Evolutionary conservation across 92 coral and sea anemone genomes (phyloP).

Genomic region (Paramuricea clavata): DNA sequence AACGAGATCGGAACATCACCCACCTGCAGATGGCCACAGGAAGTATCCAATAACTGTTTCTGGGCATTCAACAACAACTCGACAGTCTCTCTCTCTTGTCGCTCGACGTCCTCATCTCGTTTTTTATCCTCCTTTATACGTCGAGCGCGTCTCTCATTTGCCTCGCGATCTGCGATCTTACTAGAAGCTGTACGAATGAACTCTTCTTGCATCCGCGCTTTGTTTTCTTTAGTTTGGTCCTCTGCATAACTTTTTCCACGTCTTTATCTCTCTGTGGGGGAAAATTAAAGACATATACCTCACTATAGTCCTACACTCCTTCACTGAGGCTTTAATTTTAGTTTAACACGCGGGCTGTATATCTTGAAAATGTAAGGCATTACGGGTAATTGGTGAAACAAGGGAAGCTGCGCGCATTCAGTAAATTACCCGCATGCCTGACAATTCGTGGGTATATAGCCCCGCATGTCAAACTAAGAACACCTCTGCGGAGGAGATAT

Average conservation of each 20-base stretch:
- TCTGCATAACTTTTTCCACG: conserved; percentile 65
- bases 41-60: conserved; percentile 80
- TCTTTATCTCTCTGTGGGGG: conserved; percentile 72
- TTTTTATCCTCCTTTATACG: conserved; percentile 74
- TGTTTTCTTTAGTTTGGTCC: conserved; percentile 72
- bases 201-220: conserved; percentile 92
- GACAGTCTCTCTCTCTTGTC: conserved; percentile 77
- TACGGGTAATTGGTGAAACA: too few relatives aligned
- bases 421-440: too few relatives aligned
- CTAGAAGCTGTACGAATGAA: conserved; percentile 76
- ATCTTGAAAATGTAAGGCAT: too few relatives aligned
- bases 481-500: too few relatives aligned
- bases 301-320: too few relatives aligned
- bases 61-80: conserved; percentile 86
- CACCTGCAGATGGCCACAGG: conserved; percentile 74
- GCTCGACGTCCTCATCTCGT: conserved; percentile 58
- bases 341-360: too few relatives aligned
- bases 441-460: too few relatives aligned
- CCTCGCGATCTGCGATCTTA: conserved; percentile 69
- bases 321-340: too few relatives aligned
- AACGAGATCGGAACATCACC: too few relatives aligned
- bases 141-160: conserved; percentile 78
- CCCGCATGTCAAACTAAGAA: too few relatives aligned
- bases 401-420: too few relatives aligned
- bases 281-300: background rate